These are phyloP conservation scores for Oopsacas minuta DNA, from an alignment of 37 sponge, comb jelly and placozoan species.

Conservation along the genomic window DNA sequence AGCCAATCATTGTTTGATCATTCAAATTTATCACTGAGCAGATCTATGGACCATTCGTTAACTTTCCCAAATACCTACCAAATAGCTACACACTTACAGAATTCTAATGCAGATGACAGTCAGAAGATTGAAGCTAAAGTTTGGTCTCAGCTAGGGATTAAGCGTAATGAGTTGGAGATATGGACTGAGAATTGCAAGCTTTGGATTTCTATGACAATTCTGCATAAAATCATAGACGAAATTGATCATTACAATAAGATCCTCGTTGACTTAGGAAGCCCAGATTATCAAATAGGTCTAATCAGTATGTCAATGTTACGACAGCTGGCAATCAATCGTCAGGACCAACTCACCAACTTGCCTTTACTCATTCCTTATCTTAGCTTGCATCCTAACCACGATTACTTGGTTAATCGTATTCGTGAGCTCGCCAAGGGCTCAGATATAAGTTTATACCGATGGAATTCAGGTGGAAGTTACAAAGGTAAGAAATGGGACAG, in stretches of 20 bases:
- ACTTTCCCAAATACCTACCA: neutral
- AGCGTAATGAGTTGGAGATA: neutral
- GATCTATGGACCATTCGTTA: neutral
- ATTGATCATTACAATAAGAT: neutral
- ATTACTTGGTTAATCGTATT: neutral
- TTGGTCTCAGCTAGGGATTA: neutral
- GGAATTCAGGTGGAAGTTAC: neutral
- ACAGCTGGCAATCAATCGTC: neutral
- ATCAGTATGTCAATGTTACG: neutral
- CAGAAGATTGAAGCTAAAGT: neutral
- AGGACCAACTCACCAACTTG: neutral
- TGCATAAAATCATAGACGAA: neutral
- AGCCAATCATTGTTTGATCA: neutral
- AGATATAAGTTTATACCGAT: neutral
- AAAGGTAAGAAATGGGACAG: slow-evolving; percentile 8
- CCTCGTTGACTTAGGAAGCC: neutral
- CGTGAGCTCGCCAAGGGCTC: neutral
- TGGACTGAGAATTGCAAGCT: neutral
- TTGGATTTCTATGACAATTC: slow-evolving; percentile 10
- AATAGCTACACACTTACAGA: neutral
- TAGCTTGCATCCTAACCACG: slow-evolving; percentile 2
- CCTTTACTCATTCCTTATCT: neutral
- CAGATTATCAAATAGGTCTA: neutral
- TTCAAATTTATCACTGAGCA: neutral
- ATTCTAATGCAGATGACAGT: neutral